Evolutionary conservation across 2,888 invertebrate species (phyloP).

Genomic region (Phalera bucephala): DNA sequence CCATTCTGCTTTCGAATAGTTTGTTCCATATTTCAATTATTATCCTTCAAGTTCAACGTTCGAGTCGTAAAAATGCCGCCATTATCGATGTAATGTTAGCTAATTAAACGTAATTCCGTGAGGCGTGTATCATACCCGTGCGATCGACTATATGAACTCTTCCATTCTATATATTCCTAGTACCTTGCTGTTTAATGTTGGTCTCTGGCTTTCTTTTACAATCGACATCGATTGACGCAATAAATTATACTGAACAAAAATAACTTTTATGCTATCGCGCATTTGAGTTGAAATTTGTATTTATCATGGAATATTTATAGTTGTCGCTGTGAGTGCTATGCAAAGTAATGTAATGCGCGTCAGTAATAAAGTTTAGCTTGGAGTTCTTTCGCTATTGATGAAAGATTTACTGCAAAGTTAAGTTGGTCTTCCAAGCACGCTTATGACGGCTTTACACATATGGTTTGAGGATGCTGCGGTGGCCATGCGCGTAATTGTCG

Average conservation of each 20-base stretch:
- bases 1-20: no score
- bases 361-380: slow-evolving; percentile 5
- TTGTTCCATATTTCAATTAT: slow-evolving; percentile 7
- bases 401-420: slow-evolving; percentile 7
- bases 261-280: slow-evolving; percentile 13
- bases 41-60: no score
- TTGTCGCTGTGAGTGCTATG: slow-evolving; percentile 10
- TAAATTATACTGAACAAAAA: slow-evolving; percentile 13
- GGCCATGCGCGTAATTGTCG: slow-evolving; percentile 37
- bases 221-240: slow-evolving; percentile 19
- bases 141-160: slow-evolving; percentile 31
- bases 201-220: slow-evolving; percentile 49
- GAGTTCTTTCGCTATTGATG: slow-evolving; percentile 4
- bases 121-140: slow-evolving; percentile 20
- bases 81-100: slow-evolving; percentile 22
- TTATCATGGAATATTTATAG: slow-evolving; percentile 17
- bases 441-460: slow-evolving; percentile 41
- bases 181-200: slow-evolving; percentile 66
- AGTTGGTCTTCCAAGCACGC: slow-evolving; percentile 25
- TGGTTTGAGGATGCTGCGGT: slow-evolving; percentile 40
- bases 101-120: slow-evolving; percentile 21
- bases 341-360: slow-evolving; percentile 13
- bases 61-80: slow-evolving; percentile 25
- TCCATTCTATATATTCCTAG: slow-evolving; percentile 57
- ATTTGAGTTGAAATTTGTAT: slow-evolving; percentile 24